Evolutionary conservation across 1,140 invertebrate species (phyloP).

Genomic region (Anoplolepis gracilipes): DNA sequence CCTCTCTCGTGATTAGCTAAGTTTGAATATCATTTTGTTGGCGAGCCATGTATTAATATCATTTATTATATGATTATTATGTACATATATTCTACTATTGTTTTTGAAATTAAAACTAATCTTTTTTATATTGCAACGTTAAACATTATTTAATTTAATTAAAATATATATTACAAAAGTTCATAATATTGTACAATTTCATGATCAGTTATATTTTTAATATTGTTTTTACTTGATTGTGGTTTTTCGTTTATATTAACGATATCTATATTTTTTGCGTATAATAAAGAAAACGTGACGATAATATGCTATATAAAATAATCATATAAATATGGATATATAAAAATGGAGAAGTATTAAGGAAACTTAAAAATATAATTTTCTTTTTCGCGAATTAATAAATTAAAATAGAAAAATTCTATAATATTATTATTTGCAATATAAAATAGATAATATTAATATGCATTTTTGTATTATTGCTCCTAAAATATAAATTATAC

Average conservation of each 20-base stretch:
- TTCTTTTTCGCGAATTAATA: too few relatives aligned
- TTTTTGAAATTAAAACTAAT: background rate
- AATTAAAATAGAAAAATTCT: too few relatives aligned
- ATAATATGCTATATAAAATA: background rate
- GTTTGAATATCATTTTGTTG: background rate
- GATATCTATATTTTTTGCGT: background rate
- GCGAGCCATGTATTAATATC: too few relatives aligned
- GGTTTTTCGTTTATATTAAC: background rate
- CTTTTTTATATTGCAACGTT: background rate
- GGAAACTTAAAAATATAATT: background rate
- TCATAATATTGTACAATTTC: background rate
- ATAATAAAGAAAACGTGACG: background rate
- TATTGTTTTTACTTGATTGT: background rate
- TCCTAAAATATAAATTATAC: too few relatives aligned
- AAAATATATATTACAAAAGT: background rate
- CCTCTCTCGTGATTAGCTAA: too few relatives aligned
- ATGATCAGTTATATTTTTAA: background rate
- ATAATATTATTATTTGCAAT: background rate
- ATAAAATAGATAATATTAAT: background rate
- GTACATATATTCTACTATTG: background rate
- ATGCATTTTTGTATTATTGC: too few relatives aligned
- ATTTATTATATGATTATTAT: too few relatives aligned
- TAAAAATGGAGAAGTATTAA: background rate
- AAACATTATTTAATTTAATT: background rate
- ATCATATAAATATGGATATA: background rate